phyloP scores from a whole-genome alignment of 2,888 invertebrate species.

The Lithophane leautieri region DNA sequence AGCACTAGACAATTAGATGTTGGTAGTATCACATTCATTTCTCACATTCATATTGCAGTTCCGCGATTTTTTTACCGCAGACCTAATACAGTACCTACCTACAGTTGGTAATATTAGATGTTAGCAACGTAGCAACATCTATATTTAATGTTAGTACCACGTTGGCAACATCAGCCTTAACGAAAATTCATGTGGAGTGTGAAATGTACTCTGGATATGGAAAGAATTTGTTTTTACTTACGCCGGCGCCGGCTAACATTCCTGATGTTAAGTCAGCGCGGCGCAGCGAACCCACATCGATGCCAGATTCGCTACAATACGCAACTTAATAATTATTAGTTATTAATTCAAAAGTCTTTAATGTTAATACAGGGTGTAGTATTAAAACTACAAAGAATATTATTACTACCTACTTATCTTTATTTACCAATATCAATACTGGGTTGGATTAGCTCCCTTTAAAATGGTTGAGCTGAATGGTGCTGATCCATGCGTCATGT shows the following conservation, averaged over 20 bases:
- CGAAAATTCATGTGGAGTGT: constrained; percentile 8
- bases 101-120: too few relatives aligned
- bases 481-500: too few relatives aligned
- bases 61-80: not conserved
- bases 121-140: too few relatives aligned
- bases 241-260: too few relatives aligned
- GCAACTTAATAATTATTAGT: constrained; percentile 5
- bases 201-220: constrained; percentile 2
- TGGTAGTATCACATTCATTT: not conserved
- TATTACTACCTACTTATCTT: not conserved
- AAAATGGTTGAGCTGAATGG: too few relatives aligned
- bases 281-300: not conserved
- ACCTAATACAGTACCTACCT: not conserved
- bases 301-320: constrained; percentile 7
- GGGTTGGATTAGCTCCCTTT: too few relatives aligned
- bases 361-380: too few relatives aligned
- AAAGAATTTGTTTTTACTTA: constrained; percentile 17
- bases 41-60: constrained; percentile 2
- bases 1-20: constrained; percentile 24
- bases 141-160: not conserved
- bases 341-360: not conserved
- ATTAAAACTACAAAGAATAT: too few relatives aligned
- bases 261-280: not conserved
- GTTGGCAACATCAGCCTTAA: not conserved
- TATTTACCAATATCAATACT: constrained; percentile 13